A percentile compares a stretch with the other conserved stretches of the same genome.
Evolutionary conservation across 2,888 invertebrate species (phyloP).

Genomic region (Plagiodera versicolora): DNA sequence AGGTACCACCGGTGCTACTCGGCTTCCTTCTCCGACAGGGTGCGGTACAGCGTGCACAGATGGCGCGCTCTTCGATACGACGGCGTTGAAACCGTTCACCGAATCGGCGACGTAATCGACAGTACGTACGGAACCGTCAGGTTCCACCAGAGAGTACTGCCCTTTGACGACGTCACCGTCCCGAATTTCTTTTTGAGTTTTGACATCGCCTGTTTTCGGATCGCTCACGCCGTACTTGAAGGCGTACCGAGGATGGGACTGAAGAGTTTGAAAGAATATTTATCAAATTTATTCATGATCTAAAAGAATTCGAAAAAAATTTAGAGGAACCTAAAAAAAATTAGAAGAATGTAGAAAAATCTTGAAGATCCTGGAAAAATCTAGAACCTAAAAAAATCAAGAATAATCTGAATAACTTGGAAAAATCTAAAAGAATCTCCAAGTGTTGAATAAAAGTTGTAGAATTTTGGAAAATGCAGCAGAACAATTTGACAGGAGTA

Average conservation of each 20-base stretch:
- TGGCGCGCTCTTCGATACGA: constrained; percentile 54
- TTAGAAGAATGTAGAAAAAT: no score
- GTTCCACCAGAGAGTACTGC: constrained; percentile 52
- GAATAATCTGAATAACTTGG: no score
- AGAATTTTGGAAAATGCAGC: no score
- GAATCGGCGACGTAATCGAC: constrained; percentile 61
- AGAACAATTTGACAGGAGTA: no score
- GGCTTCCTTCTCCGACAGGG: constrained; percentile 26
- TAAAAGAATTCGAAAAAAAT: no score
- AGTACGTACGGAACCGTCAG: constrained; percentile 54
- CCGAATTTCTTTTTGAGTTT: constrained; percentile 63
- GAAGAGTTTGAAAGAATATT: no score
- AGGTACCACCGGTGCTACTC: constrained; percentile 24
- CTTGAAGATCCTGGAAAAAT: no score
- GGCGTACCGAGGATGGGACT: constrained; percentile 63
- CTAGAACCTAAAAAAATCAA: no score
- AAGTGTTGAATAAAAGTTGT: no score
- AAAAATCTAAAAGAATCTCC: no score
- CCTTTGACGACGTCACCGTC: constrained; percentile 64
- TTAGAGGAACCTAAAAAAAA: no score
- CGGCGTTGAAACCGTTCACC: constrained; percentile 57
- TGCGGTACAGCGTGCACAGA: constrained; percentile 54
- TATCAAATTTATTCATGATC: no score
- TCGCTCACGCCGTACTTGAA: constrained; percentile 66
- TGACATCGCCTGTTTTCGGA: constrained; percentile 64